A percentile compares a stretch with the other conserved stretches of the same genome.
Evolutionary conservation across 2,113 vertebrate species (phyloP).

Genomic region (Neotragus moschatus): DNA sequence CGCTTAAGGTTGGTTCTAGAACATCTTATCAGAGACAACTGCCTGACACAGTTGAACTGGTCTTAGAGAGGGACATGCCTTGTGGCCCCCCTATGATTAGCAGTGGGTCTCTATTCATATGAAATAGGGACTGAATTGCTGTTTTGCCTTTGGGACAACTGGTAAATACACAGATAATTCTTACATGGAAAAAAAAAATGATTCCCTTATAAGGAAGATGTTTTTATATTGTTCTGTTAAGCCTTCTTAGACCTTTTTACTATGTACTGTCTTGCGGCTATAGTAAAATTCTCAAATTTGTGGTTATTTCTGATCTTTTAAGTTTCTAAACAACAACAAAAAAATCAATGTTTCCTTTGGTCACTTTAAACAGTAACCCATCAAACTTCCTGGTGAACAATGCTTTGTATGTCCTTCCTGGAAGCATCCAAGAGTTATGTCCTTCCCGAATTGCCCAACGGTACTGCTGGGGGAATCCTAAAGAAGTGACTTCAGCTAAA

Average conservation of each 20-base stretch:
- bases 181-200: neutral
- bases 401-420: neutral
- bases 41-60: rapidly evolving
- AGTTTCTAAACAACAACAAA: neutral
- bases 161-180: neutral
- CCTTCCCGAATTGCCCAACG: neutral
- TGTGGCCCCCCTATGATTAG: no score
- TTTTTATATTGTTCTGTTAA: neutral
- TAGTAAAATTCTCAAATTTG: neutral
- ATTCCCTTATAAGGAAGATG: no score
- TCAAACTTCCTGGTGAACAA: neutral
- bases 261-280: neutral
- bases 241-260: neutral
- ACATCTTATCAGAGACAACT: neutral
- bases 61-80: neutral
- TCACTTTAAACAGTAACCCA: neutral
- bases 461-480: rapidly evolving
- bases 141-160: neutral
- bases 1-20: neutral
- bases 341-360: neutral
- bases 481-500: neutral
- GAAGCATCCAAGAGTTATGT: neutral
- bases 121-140: neutral
- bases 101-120: no score
- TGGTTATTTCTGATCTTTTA: neutral